Evolutionary conservation across 2,888 invertebrate species (phyloP), one percentile per base, ranked within the genome.

Genomic region (Drosophila nigricruria): DNA sequence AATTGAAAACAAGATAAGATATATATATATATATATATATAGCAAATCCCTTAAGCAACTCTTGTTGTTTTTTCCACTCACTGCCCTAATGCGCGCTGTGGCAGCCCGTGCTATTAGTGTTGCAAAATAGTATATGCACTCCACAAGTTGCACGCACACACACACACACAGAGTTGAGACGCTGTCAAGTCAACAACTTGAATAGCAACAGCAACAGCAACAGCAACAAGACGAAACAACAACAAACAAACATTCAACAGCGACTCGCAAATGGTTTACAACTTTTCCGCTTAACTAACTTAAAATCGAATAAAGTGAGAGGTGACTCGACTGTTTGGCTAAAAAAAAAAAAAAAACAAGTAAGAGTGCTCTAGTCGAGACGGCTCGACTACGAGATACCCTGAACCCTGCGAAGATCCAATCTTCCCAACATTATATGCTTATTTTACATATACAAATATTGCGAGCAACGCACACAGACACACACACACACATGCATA

Each of bases 281-380:
- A 80, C 79, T 81, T 84, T 86, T 76, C 73, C 81, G 89, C 79
- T 81, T 71, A 84, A 79, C 87, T 83, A 82, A 73, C 81, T 74
- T 75, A 73, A 76, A 83, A 77, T 78, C 70, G 75, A 68, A 68
- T 72, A 78, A 78, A 86, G 78, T 71, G 78, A 85, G 87, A 70
- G 81, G 77, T 64, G 52, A 64, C 53, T 59, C 18, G 25, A 14
- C 43, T 54, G 23, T 30, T 32, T 34, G 52, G 9, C 10, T 8
- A 20, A 12, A 8, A n/a, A 20, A 23, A 18, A 8, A 16, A 40
- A 36, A 38, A 38, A 38, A 38, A 38, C 16, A 38, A 38, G n/a
- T n/a, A n/a, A n/a, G n/a, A n/a, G n/a, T n/a, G n/a, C n/a, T n/a
- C n/a, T n/a, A n/a, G n/a, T n/a, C n/a, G n/a, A n/a, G n/a, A n/a